These are phyloP conservation scores for Leptoclinus maculatus DNA, from an alignment of 2,797 vertebrate species.

Conservation along the genomic window DNA sequence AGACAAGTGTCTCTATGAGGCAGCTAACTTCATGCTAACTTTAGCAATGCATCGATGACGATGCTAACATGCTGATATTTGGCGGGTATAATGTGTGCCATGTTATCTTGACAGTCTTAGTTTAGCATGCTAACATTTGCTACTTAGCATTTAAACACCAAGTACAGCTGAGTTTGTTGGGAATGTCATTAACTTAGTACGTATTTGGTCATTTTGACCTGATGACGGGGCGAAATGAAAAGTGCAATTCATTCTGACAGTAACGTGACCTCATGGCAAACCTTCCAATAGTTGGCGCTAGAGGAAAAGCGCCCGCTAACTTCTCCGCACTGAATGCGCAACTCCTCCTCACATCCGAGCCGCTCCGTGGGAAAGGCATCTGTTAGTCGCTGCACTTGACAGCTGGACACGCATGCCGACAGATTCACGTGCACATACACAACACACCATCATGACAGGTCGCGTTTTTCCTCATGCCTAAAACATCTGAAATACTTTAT, in stretches of 20 bases:
- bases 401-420: constrained; percentile 59
- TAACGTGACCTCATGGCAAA: not conserved
- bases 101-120: not conserved
- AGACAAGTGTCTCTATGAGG: too few relatives aligned
- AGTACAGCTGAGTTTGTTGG: not conserved
- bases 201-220: not conserved
- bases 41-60: not conserved
- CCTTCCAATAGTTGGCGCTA: not conserved
- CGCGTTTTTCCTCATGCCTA: not conserved
- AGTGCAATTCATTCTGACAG: not conserved
- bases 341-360: constrained; percentile 7
- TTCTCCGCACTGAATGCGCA: not conserved
- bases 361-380: constrained; percentile 57
- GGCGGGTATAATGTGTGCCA: not conserved
- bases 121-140: not conserved
- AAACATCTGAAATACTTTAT: constrained; percentile 63
- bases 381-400: constrained; percentile 43
- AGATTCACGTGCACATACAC: constrained; percentile 14
- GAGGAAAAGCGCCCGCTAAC: not conserved
- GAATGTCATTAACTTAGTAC: not conserved
- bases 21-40: not conserved
- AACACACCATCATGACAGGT: constrained; percentile 19
- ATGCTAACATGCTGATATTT: not conserved
- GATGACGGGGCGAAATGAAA: not conserved
- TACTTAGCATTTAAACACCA: not conserved